Percentiles rank a stretch among this genome's conserved stretches.
These are phyloP conservation scores for Tromatobia lineatoria DNA, from an alignment of 2,888 invertebrate genomes.

Conservation along the genomic window DNA sequence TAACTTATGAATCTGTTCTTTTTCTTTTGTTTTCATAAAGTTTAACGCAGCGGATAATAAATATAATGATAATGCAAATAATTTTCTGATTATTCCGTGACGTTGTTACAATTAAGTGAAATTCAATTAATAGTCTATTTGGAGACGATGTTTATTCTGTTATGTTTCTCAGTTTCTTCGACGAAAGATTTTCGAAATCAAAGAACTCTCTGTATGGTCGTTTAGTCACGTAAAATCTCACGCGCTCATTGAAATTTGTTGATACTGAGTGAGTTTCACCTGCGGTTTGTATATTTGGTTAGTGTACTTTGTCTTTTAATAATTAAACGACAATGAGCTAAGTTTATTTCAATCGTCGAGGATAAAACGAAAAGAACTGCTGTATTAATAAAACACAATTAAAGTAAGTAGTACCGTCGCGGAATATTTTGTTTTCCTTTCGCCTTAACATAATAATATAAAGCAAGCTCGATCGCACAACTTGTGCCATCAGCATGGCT, in stretches of 20 bases:
- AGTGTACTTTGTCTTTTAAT: conserved; percentile 18
- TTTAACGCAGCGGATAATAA: neutral
- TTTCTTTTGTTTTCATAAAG: conserved; percentile 13
- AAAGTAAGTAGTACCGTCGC: neutral
- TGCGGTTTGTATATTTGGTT: conserved; percentile 44
- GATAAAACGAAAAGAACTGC: conserved; percentile 40
- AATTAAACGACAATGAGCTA: conserved; percentile 21
- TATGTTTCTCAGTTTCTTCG: neutral
- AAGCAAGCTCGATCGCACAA: too few species aligned
- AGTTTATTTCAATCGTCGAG: conserved; percentile 15
- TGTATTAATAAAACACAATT: conserved; percentile 39
- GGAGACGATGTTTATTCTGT: conserved; percentile 23
- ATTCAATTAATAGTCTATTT: conserved; percentile 7
- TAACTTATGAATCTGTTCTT: conserved; percentile 39
- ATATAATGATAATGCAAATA: neutral
- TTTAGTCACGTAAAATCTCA: neutral
- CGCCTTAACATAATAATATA: too few species aligned
- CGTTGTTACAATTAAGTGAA: neutral
- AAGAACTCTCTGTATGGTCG: neutral
- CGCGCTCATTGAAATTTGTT: conserved; percentile 1
- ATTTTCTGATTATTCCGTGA: neutral
- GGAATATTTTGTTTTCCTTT: conserved; percentile 32
- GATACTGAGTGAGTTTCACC: conserved; percentile 16
- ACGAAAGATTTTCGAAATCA: neutral
- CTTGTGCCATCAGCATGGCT: too few species aligned